phyloP scores from a whole-genome alignment of 2,888 invertebrate genomes.

The Erebia aethiops region DNA sequence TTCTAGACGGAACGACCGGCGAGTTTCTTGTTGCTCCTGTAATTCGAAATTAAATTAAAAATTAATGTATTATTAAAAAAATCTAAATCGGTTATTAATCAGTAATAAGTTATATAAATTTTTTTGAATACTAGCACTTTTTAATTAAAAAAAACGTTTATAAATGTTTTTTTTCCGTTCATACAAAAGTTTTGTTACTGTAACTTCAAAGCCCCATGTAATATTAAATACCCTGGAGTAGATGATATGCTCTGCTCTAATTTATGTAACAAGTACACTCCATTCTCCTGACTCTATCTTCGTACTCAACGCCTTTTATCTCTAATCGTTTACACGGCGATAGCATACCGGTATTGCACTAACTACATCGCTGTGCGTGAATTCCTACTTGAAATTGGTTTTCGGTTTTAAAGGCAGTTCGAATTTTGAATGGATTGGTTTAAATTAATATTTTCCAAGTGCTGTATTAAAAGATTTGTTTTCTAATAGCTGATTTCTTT shows the following conservation, averaged over 20 bases:
- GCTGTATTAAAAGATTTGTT: neutral
- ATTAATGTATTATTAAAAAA: too few relatives aligned
- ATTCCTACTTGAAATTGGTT: conserved; percentile 16
- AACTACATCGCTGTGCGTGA: conserved; percentile 25
- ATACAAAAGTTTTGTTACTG: too few relatives aligned
- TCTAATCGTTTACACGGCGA: conserved; percentile 36
- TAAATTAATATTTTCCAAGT: neutral
- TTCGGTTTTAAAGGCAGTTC: too few relatives aligned
- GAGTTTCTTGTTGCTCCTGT: too few relatives aligned
- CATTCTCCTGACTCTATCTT: conserved; percentile 31
- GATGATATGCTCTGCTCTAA: neutral
- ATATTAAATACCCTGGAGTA: neutral
- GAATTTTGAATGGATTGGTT: neutral
- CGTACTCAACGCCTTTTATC: conserved; percentile 36
- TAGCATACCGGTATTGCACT: conserved; percentile 24
- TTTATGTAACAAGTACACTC: conserved; percentile 30
- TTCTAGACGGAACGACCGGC: too few relatives aligned
- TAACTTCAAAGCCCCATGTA: too few relatives aligned
- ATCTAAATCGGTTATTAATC: too few relatives aligned
- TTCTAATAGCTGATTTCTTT: neutral
- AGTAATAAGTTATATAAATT: too few relatives aligned
- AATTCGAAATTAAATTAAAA: too few relatives aligned
- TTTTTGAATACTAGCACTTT: too few relatives aligned
- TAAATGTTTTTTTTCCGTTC: too few relatives aligned
- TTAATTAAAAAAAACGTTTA: too few relatives aligned